These are phyloP conservation scores for Tangara arthus DNA, from an alignment of 2,797 vertebrate species.

Conservation along the genomic window DNA sequence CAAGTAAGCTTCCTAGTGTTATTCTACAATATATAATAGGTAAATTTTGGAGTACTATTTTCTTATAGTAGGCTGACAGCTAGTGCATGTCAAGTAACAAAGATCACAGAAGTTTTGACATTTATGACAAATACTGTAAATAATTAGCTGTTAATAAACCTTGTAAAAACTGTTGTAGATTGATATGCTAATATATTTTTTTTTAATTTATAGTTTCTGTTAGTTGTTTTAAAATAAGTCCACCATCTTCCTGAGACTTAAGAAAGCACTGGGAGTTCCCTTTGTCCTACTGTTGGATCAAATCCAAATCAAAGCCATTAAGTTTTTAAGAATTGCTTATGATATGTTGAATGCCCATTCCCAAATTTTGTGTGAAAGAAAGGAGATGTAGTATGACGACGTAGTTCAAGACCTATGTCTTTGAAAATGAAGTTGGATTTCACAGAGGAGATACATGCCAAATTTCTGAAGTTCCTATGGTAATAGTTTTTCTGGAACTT, in stretches of 20 bases:
- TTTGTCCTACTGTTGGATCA: not conserved
- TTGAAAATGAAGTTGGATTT: not conserved
- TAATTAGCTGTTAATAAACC: not conserved
- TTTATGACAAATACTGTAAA: not conserved
- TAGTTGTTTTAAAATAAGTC: not conserved
- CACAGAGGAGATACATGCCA: accelerated
- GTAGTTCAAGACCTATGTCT: not conserved
- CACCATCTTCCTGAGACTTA: accelerated
- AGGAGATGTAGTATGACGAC: not conserved
- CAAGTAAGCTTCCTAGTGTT: not conserved
- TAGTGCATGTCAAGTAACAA: not conserved
- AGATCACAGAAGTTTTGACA: not conserved
- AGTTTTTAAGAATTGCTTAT: not conserved
- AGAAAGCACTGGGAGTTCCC: not conserved
- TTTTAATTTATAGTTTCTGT: not conserved
- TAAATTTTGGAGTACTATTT: not conserved
- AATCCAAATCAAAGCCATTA: not conserved
- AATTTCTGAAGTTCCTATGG: not conserved
- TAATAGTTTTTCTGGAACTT: not conserved
- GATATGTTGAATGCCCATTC: not conserved
- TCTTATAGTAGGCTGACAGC: not conserved
- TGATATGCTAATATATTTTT: not conserved
- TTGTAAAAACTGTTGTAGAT: not conserved
- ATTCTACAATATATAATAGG: not conserved
- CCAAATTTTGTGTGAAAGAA: not conserved